Conservation (phyloP, 2,888 invertebrate species). For the Eremobia ochroleuca region DNA sequence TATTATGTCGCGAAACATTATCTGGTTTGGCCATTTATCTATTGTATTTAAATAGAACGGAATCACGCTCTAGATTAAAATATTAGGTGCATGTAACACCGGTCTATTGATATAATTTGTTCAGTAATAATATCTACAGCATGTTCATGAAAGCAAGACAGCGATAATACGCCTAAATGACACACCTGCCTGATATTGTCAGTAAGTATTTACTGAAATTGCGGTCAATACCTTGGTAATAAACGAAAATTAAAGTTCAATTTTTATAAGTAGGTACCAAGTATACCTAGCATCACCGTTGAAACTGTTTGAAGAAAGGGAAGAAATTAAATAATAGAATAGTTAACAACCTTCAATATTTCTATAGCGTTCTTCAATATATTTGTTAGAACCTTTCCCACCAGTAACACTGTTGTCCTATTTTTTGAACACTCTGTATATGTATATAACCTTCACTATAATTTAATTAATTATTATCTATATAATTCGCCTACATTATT, state of each 20-base stretch:
- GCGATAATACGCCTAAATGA: neutral
- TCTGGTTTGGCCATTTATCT: slow-evolving; percentile 21
- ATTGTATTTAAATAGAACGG: slow-evolving; percentile 14
- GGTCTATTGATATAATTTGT: neutral
- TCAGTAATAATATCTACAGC: slow-evolving; percentile 5
- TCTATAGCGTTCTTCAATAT: neutral
- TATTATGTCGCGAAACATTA: neutral
- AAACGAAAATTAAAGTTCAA: neutral
- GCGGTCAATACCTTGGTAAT: neutral
- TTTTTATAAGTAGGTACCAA: neutral
- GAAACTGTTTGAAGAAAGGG: neutral
- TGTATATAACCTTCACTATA: slow-evolving; percentile 21
- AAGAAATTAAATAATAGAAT: too few species aligned
- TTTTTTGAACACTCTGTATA: slow-evolving; percentile 11
- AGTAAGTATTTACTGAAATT: neutral
- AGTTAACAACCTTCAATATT: too few species aligned
- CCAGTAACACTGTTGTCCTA: neutral
- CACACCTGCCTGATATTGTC: neutral
- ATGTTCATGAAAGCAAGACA: neutral
- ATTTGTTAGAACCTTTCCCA: neutral
- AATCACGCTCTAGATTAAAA: slow-evolving; percentile 27
- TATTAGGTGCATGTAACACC: neutral
- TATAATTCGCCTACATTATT: slow-evolving; percentile 27
- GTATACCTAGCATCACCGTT: neutral
- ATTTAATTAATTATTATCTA: slow-evolving; percentile 46